Evolutionary conservation across 2,113 vertebrate species (phyloP).

Genomic region (Grallaria varia): DNA sequence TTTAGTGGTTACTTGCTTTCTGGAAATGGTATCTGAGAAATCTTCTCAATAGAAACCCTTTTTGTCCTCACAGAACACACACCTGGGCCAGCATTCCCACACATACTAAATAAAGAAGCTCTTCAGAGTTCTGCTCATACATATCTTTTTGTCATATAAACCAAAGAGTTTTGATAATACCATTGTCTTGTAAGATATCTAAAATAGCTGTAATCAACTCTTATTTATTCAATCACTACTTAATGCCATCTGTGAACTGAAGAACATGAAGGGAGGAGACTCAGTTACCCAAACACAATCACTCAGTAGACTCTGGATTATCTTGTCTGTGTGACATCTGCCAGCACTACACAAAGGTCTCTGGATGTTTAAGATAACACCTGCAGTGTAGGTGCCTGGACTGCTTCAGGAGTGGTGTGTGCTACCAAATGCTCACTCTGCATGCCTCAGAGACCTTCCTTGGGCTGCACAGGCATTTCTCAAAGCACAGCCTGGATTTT

Average conservation of each 20-base stretch:
- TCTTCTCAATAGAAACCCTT: background rate
- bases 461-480: background rate
- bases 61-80: background rate
- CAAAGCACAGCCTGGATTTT: background rate
- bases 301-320: background rate
- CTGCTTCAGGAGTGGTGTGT: background rate
- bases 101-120: background rate
- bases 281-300: background rate
- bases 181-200: background rate
- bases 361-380: background rate
- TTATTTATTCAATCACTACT: background rate
- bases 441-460: background rate
- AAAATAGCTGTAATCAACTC: background rate
- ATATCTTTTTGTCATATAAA: background rate
- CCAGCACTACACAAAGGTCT: background rate
- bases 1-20: background rate
- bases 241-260: background rate
- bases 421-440: background rate
- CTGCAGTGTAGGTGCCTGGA: background rate
- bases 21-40: background rate
- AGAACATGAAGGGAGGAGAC: background rate
- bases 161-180: background rate
- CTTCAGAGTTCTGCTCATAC: background rate
- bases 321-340: background rate
- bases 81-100: background rate